Base-by-base conservation (phyloP, 2,888 invertebrate species). In the Cerceris rybyensis region DNA sequence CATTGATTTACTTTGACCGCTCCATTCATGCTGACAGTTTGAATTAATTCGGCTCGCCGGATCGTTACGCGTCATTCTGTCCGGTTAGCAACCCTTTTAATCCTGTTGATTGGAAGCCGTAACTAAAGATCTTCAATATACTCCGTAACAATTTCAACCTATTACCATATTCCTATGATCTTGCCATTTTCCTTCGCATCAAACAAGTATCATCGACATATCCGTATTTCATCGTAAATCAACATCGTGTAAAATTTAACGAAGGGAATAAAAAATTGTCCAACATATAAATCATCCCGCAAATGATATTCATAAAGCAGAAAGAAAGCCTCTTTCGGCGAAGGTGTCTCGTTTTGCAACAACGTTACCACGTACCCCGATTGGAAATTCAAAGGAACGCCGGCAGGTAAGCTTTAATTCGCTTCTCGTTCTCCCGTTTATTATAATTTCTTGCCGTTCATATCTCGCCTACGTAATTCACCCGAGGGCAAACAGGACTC, bases 11-110 rank as follows among this genome's bases (percentile, higher is more conserved):
- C 59, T 63, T 58, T 69, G 52, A 60, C 54, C 64, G 57, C 73
- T 61, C 46, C 84, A 74, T 83, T 81, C 84, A 71, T 76, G 70
- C 69, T 57, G 72, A 60, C 77, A 69, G 68, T 63, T 81, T 58
- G 64, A 71, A 81, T 84, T 83, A 79, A 82, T 78, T 74, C 43
- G 68, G 42, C 72, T 57, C 67, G 43, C 49, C 67, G 49, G 28
- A 4, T 41, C 17, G 11, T 28, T 57, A n/a, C 39, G 17, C 55
- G 42, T 55, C 65, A 60, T 55, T 41, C 55, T 49, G 43, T 6
- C 7, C 55, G 61, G 54, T 54, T 58, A 67, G 50, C 66, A 52
- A 41, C 14, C n/a, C 13, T 16, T 54, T 57, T 46, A 43, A 59
- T 43, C 55, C 52, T 43, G 11, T 17, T 13, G 65, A 65, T 67